Base-by-base conservation (phyloP, 2,888 invertebrate genomes). In the Stenotaenia linearis region DNA sequence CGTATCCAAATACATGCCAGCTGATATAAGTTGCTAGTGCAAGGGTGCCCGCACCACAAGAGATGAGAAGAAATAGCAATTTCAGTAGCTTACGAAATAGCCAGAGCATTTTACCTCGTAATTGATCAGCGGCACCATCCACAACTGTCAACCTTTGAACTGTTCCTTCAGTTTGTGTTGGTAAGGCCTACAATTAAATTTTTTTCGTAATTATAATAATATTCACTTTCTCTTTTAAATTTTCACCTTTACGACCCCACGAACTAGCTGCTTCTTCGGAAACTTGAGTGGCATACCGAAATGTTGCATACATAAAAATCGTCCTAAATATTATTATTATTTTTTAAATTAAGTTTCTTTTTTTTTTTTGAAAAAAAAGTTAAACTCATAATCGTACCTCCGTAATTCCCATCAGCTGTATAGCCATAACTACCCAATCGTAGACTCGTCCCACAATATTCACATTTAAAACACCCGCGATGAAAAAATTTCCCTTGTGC, bases 401-500 rank as follows among this genome's bases (percentile, higher is more conserved):
- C 79, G 75, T 77, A 80, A 30, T 56, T 78, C 9, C 80, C 81
- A 30, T 81, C 80, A 18, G 79, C 79, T 75, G 85, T 84, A 79
- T 84, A 85, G 25, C 85, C 84, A 81, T 87, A 86, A 80, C 83
- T 86, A 87, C 93, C 93, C 75, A 96, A 90, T 75, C 96, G 90
- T 75, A 98, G 89, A 81, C 92, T 92, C 4, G 92, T 91, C 84
- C 92, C 92, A 87, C 97, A 98, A 86, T 95, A 95, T 86, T 96
- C 93, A 88, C 98, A 98, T 81, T 94, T 92, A 88, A 98, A 94
- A 88, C 98, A 98, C 74, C 93, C 92, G 80, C 96, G 91, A 87
- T 98, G 97, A 86, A 97, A 91, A 84, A 94, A 94, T 84, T 94
- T 90, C 18, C 96, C 96, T 88, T 95, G 95, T 2, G 96, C 95